Percentiles rank a stretch among this genome's conserved stretches.
Conservation (phyloP, 2,797 vertebrate genomes). For the Ateles fusciceps region DNA sequence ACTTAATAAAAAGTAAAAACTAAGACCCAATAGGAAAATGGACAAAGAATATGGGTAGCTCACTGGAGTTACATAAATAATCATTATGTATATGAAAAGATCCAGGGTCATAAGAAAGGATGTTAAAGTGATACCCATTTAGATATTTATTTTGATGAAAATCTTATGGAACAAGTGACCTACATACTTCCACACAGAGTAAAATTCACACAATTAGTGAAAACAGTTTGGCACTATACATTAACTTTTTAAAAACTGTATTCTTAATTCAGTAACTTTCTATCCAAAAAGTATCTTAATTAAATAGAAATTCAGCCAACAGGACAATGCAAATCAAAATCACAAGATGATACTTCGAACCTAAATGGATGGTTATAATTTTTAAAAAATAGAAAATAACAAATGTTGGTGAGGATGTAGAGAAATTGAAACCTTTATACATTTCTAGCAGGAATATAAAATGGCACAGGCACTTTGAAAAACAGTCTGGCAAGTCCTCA, state of each 20-base stretch:
- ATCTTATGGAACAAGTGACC: not conserved
- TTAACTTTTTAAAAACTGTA: not conserved
- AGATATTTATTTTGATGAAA: not conserved
- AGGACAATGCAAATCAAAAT: slow-evolving; percentile 4
- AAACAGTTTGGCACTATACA: not conserved
- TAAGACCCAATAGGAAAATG: not conserved
- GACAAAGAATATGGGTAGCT: not conserved
- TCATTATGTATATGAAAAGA: not conserved
- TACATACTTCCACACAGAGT: not conserved
- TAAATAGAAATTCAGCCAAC: not conserved
- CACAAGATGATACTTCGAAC: not conserved
- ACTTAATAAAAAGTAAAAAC: not conserved
- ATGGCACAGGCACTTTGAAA: not conserved
- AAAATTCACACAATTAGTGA: not conserved
- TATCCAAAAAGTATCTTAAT: not conserved
- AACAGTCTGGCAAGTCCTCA: not conserved
- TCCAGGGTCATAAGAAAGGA: not conserved
- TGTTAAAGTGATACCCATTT: not conserved
- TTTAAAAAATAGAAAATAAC: not conserved
- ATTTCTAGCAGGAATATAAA: not conserved
- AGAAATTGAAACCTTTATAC: not conserved
- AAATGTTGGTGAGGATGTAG: not conserved
- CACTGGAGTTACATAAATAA: not conserved
- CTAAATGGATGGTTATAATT: not conserved
- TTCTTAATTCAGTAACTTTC: not conserved